Evolutionary conservation across 2,113 vertebrate species (phyloP).

Genomic region (Sapayoa aenigma): DNA sequence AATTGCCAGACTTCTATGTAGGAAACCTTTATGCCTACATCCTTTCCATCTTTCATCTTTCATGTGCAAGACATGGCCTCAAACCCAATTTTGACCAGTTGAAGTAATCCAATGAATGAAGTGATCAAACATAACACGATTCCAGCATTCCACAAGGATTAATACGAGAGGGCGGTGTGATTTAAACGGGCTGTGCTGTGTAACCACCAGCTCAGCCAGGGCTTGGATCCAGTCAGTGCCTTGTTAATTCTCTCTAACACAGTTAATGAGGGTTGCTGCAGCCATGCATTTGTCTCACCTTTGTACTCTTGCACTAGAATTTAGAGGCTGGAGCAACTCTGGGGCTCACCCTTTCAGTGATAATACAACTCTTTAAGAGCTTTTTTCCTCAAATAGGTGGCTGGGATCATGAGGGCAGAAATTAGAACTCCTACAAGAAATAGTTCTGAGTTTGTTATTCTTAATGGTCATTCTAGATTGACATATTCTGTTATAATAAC

Average conservation of each 20-base stretch:
- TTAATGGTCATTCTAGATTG: background rate
- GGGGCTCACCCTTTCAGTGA: background rate
- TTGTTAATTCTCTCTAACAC: background rate
- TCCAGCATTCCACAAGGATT: background rate
- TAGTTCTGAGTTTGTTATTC: background rate
- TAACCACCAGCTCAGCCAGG: background rate
- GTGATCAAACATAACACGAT: background rate
- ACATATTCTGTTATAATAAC: background rate
- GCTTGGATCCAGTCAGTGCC: background rate
- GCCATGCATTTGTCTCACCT: background rate
- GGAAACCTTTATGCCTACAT: background rate
- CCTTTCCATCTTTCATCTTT: background rate
- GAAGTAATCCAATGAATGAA: background rate
- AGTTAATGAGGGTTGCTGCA: background rate
- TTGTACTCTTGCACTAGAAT: background rate
- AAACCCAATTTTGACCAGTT: background rate
- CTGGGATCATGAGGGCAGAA: background rate
- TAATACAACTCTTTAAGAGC: background rate
- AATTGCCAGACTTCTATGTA: background rate
- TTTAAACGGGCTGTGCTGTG: background rate
- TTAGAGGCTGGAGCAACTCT: background rate
- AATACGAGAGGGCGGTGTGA: background rate
- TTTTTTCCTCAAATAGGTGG: background rate
- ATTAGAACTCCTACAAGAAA: background rate
- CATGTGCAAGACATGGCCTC: background rate